These are phyloP conservation scores for Malurus melanocephalus DNA, from an alignment of 2,113 vertebrate genomes.

Conservation along the genomic window DNA sequence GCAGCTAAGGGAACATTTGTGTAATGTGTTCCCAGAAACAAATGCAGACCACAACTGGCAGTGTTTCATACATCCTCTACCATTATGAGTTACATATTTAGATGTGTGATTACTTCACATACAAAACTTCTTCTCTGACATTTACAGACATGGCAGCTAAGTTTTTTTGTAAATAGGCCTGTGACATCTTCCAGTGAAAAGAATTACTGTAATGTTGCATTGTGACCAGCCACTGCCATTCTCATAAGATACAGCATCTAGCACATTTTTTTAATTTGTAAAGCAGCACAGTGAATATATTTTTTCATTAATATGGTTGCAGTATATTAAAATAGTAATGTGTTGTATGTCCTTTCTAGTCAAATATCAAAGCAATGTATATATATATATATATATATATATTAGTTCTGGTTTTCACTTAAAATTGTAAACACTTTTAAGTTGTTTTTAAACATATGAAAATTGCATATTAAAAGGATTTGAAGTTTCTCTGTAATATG, in stretches of 20 bases:
- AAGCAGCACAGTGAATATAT: not conserved
- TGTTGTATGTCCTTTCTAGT: not conserved
- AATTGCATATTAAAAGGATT: not conserved
- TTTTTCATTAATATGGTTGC: not conserved
- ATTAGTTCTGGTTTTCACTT: not conserved
- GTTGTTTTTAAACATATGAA: not conserved
- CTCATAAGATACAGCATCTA: not conserved
- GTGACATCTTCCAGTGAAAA: not conserved
- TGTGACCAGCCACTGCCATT: not conserved
- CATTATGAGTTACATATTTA: fast-evolving
- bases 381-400: not conserved
- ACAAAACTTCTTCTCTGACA: not conserved
- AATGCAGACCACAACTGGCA: not conserved
- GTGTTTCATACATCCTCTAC: not conserved
- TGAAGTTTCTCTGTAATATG: not conserved
- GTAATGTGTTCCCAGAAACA: not conserved
- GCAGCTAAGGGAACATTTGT: not conserved
- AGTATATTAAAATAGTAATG: not conserved
- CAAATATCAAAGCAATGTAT: not conserved
- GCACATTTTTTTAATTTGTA: not conserved
- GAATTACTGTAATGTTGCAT: not conserved
- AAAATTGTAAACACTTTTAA: not conserved
- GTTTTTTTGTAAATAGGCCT: not conserved
- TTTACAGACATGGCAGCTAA: not conserved
- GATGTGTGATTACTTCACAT: not conserved